Evolutionary conservation across 1,140 invertebrate species (phyloP).

Genomic region (Drosophila biarmipes): DNA sequence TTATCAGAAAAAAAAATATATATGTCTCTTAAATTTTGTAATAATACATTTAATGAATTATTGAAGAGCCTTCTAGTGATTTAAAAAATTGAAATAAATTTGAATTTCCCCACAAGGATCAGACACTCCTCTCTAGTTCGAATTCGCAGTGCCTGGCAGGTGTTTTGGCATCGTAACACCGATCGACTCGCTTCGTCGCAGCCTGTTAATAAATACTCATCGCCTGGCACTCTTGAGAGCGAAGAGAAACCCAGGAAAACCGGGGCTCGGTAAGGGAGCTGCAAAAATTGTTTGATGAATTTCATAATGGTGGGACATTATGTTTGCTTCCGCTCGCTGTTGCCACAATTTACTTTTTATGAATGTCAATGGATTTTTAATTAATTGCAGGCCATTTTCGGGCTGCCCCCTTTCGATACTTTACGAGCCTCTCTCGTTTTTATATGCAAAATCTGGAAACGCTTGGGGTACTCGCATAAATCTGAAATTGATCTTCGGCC

Average conservation of each 20-base stretch:
- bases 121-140: slow-evolving; percentile 37
- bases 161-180: slow-evolving; percentile 59
- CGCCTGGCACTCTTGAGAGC: not conserved
- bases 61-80: no score
- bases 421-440: slow-evolving; percentile 34
- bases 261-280: slow-evolving; percentile 58
- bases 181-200: slow-evolving; percentile 55
- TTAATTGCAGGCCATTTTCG: slow-evolving; percentile 74
- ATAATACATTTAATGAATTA: no score
- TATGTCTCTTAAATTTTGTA: no score
- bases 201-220: slow-evolving; percentile 81
- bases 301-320: slow-evolving; percentile 73
- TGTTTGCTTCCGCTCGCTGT: slow-evolving; percentile 65
- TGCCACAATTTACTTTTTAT: slow-evolving; percentile 83
- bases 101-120: not conserved
- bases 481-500: slow-evolving; percentile 67
- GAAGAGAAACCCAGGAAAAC: not conserved
- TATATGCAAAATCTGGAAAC: slow-evolving; percentile 34
- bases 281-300: slow-evolving; percentile 75
- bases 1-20: no score
- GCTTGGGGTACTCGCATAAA: slow-evolving; percentile 49
- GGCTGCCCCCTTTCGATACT: slow-evolving; percentile 29
- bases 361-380: slow-evolving; percentile 83
- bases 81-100: not conserved
- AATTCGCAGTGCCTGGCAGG: slow-evolving; percentile 46